These are phyloP conservation scores for Lutjanus erythropterus DNA, from an alignment of 2,113 vertebrate species.

Conservation along the genomic window DNA sequence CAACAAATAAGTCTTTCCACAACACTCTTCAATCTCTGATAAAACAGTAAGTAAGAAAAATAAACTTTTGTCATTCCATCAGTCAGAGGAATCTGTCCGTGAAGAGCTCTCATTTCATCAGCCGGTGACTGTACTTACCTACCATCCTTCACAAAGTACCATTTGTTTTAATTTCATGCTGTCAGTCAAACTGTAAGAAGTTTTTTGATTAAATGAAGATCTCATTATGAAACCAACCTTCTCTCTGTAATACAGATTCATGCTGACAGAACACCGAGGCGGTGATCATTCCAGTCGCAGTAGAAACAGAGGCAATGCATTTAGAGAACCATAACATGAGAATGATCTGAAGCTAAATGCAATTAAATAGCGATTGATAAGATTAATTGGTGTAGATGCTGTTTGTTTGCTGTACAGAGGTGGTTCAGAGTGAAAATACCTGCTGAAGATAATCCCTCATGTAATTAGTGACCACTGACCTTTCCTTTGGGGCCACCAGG, in stretches of 20 bases:
- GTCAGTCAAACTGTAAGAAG: not conserved
- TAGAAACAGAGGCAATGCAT: not conserved
- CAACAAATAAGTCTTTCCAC: not conserved
- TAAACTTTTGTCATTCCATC: not conserved
- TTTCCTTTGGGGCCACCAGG: not conserved
- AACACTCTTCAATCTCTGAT: not conserved
- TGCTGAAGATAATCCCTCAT: too few species aligned
- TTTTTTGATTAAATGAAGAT: conserved; percentile 1
- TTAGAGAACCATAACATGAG: too few species aligned
- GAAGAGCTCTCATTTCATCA: conserved; percentile 12
- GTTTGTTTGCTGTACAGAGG: not conserved
- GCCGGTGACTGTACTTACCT: not conserved
- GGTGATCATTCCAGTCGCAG: not conserved
- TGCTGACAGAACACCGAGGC: not conserved
- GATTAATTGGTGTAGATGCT: not conserved
- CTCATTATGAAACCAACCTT: not conserved
- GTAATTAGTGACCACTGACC: too few species aligned
- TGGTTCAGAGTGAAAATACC: not conserved
- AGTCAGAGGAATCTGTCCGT: not conserved
- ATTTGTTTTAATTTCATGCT: conserved; percentile 19
- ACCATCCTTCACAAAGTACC: not conserved
- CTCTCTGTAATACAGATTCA: not conserved
- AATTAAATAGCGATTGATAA: not conserved
- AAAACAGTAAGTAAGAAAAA: not conserved
- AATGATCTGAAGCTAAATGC: not conserved